Percentiles rank a stretch among this genome's conserved stretches.
Conservation (phyloP, 2,797 vertebrate species). For the Argentina silus region DNA sequence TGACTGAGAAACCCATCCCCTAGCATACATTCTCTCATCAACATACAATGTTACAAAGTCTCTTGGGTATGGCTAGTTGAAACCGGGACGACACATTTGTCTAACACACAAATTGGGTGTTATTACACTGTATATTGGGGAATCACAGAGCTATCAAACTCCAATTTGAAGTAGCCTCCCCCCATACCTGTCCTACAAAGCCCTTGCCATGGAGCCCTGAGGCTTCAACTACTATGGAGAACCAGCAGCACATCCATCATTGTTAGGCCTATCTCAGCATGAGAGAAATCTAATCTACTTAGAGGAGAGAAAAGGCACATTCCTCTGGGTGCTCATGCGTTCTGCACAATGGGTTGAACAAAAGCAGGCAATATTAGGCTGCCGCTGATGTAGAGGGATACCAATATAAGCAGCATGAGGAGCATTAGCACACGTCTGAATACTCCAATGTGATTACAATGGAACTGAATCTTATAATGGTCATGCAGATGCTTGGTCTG, state of each 20-base stretch:
- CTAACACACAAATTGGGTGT: background rate
- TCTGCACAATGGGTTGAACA: conserved; percentile 7
- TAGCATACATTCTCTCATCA: background rate
- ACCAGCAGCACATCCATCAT: conserved; percentile 64
- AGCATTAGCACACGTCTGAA: background rate
- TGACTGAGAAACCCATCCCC: background rate
- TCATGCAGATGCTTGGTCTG: conserved; percentile 3
- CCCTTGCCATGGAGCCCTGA: conserved; percentile 17
- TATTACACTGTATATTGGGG: conserved; percentile 5
- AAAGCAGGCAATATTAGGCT: background rate
- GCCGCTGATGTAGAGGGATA: background rate
- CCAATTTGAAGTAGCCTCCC: background rate
- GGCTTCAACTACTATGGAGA: conserved; percentile 30
- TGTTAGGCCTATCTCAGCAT: conserved; percentile 60
- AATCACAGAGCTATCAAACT: conserved; percentile 15
- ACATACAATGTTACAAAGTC: background rate
- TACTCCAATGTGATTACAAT: conserved; percentile 24
- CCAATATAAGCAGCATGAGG: conserved; percentile 7
- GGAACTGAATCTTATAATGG: conserved; percentile 40
- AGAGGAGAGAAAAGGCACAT: conserved; percentile 37
- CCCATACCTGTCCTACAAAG: conserved; percentile 31
- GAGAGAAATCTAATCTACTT: conserved; percentile 63
- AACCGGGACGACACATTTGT: background rate
- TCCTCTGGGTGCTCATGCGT: conserved; percentile 42
- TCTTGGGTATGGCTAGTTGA: background rate